Conservation (phyloP, 2,113 vertebrate genomes). For the Gymnocephalus cernua region DNA sequence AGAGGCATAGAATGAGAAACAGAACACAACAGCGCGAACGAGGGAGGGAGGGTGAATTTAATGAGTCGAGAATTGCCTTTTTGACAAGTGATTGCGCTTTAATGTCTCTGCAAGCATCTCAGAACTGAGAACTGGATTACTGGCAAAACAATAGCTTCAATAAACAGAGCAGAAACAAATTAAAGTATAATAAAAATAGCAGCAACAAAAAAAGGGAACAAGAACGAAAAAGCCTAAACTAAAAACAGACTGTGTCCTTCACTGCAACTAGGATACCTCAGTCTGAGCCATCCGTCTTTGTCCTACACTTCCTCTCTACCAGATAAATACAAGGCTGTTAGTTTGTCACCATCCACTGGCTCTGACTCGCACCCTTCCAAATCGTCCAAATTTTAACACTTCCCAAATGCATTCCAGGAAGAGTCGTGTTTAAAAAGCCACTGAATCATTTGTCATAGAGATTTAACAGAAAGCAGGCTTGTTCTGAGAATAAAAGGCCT, state of each 20-base stretch:
- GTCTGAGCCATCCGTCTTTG: conserved; percentile 31
- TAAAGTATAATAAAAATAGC: conserved; percentile 26
- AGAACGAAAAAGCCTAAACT: conserved; percentile 13
- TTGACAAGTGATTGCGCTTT: conserved; percentile 55
- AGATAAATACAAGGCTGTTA: conserved; percentile 40
- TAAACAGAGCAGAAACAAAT: conserved; percentile 38
- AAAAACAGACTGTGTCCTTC: conserved; percentile 28
- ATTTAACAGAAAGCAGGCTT: conserved; percentile 62
- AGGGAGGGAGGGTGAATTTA: conserved; percentile 33
- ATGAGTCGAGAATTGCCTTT: conserved; percentile 45
- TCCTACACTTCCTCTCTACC: conserved; percentile 49
- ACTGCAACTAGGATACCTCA: conserved; percentile 23
- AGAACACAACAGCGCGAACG: conserved; percentile 46
- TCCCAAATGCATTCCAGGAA: conserved; percentile 63
- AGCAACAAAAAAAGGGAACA: conserved; percentile 10
- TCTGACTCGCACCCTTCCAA: conserved; percentile 68
- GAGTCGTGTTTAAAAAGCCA: conserved; percentile 25
- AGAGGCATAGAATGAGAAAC: conserved; percentile 44
- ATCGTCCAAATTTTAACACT: conserved; percentile 57
- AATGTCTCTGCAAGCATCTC: conserved; percentile 34
- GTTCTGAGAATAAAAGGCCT: conserved; percentile 21
- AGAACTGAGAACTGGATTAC: conserved; percentile 31
- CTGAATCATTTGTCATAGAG: conserved; percentile 59
- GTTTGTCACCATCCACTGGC: conserved; percentile 67
- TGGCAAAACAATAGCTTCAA: conserved; percentile 29